phyloP scores from a whole-genome alignment of 2,888 invertebrate genomes.

The Watsonalla cultraria region DNA sequence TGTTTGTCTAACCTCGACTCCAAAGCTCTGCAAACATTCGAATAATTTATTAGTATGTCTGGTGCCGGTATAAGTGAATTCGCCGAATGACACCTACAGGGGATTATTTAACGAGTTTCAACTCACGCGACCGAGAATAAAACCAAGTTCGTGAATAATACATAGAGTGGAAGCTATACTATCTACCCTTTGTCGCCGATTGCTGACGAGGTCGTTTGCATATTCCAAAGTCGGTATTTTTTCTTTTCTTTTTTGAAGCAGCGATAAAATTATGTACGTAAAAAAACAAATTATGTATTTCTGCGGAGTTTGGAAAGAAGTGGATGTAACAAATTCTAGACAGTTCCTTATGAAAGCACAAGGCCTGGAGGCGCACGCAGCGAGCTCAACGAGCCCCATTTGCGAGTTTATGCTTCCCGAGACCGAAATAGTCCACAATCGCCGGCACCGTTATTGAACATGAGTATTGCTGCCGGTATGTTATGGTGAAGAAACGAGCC shows the following conservation, averaged over 20 bases:
- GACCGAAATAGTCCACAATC: slow-evolving; percentile 73
- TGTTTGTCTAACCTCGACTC: slow-evolving; percentile 41
- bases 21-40: slow-evolving; percentile 35
- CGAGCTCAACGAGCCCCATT: slow-evolving; percentile 24
- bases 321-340: slow-evolving; percentile 29
- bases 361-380: slow-evolving; percentile 32
- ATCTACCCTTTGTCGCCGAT: neutral
- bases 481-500: slow-evolving; percentile 25
- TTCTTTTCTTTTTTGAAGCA: too few species aligned
- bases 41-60: slow-evolving; percentile 23
- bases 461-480: slow-evolving; percentile 35
- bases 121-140: slow-evolving; percentile 40
- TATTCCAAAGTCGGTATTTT: too few species aligned
- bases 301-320: neutral
- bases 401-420: slow-evolving; percentile 63
- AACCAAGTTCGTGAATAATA: slow-evolving; percentile 32
- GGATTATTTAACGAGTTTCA: slow-evolving; percentile 50
- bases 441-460: slow-evolving; percentile 63
- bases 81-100: slow-evolving; percentile 43
- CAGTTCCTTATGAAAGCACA: slow-evolving; percentile 54
- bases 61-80: slow-evolving; percentile 55
- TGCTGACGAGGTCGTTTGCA: neutral
- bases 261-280: too few species aligned
- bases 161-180: neutral
- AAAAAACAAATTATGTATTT: neutral